Evolutionary conservation across 2,888 invertebrate genomes (phyloP), one percentile per base, ranked within the genome.

Genomic region (Latrodectus hesperus): DNA sequence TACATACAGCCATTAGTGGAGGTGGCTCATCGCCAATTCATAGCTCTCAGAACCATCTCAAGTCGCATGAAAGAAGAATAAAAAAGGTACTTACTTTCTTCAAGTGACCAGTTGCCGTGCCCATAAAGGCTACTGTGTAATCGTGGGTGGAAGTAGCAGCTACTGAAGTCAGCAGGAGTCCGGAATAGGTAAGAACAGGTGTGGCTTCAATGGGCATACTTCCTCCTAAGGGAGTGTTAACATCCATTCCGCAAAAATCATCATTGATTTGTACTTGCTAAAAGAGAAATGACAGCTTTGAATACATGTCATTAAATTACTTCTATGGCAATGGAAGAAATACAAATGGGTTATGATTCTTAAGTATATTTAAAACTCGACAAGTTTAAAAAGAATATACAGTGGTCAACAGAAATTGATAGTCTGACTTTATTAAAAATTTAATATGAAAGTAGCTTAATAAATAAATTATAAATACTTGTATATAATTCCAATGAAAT

Each of bases 111-210:
- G 95, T 94, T 86, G 95, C 94, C 17, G 99, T 99, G 71, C 99
- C 99, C 90, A 98, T 95, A 93, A 99, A 99, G 77, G 98, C 99
- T 72, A 99, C 98, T 22, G 99, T 99, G 93, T 97, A 98, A 91
- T 97, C 97, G 90, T 98, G 97, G 26, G 98, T 98, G 73, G 98
- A 97, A 22, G 98, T 97, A 80, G 98, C 97, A n/a, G 97, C 97
- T 65, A 99, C 96, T 26, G 99, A 95, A 14, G 98, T 97, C 90
- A 98, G 94, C 91, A 95, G 95, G 90, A 95, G 91, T 52, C 92
- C 95, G 90, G 94, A 94, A 92, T 98, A 97, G 90, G 95, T 94
- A 65, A 97, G 94, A 81, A 98, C 97, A 51, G 98, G 97, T 81
- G 96, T 94, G 0, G 96, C 96, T 85, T 95, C 94, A 89, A 98